These are phyloP conservation scores for Sebastes trivittatus DNA, from an alignment of 2,797 vertebrate species.

Conservation along the genomic window DNA sequence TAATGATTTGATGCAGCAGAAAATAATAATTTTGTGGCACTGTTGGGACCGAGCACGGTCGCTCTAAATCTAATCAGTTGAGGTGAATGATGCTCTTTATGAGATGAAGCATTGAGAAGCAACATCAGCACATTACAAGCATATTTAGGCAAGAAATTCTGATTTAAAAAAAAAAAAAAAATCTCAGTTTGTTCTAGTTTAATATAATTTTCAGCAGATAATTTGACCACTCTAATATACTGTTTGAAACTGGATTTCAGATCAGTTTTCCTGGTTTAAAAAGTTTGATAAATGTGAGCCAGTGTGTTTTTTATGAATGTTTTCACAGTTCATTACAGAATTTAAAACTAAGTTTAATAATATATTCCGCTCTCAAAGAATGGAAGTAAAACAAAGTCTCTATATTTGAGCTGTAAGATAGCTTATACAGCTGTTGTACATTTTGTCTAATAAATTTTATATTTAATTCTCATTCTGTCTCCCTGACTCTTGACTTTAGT, in stretches of 20 bases:
- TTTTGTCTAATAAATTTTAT: constrained; percentile 99
- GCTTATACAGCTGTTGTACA: constrained; percentile 89
- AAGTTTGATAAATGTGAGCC: constrained; percentile 65
- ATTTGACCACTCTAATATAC: not conserved
- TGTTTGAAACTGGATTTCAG: constrained; percentile 27
- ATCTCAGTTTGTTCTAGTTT: not conserved
- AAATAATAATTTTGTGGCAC: not conserved
- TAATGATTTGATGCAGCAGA: not conserved
- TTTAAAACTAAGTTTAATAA: constrained; percentile 64
- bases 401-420: constrained; percentile 83
- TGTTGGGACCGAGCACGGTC: not conserved
- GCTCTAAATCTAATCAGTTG: not conserved
- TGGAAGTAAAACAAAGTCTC: constrained; percentile 75
- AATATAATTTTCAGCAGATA: not conserved
- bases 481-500: not conserved
- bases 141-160: not conserved
- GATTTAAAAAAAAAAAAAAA: not conserved
- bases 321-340: constrained; percentile 92
- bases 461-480: constrained; percentile 83
- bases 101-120: not conserved
- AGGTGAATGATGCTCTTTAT: not conserved
- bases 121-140: not conserved
- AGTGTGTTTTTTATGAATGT: constrained; percentile 92
- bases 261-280: constrained; percentile 64
- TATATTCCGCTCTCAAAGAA: constrained; percentile 76